Evolutionary conservation across 1,140 invertebrate genomes (phyloP).

Genomic region (Drosophila truncata): DNA sequence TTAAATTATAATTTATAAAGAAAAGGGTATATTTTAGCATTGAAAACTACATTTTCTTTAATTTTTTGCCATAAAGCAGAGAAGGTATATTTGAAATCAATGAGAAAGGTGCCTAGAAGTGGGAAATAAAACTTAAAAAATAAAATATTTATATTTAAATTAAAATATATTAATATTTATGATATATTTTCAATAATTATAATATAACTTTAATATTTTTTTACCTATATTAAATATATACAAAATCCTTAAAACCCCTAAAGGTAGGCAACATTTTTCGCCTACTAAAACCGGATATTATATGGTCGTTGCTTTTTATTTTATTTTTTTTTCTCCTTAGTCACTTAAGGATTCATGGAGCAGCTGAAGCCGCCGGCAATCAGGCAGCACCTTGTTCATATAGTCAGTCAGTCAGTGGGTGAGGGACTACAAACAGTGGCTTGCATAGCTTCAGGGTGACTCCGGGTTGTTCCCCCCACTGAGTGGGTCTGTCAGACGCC

Average conservation of each 20-base stretch:
- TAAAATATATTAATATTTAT: too few relatives aligned
- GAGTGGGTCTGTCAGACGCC: constrained; percentile 47
- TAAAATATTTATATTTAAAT: too few relatives aligned
- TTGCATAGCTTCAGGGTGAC: background rate
- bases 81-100: background rate
- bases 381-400: constrained; percentile 59
- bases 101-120: too few relatives aligned
- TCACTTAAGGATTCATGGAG: constrained; percentile 73
- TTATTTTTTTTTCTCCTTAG: constrained; percentile 19
- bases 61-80: background rate
- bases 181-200: too few relatives aligned
- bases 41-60: background rate
- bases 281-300: background rate
- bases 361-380: constrained; percentile 47
- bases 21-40: background rate
- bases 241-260: too few relatives aligned
- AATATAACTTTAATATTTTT: too few relatives aligned
- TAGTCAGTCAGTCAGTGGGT: constrained; percentile 49
- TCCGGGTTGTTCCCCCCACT: background rate
- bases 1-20: fast-evolving
- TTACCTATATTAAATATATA: too few relatives aligned
- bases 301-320: background rate
- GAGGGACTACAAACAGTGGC: background rate
- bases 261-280: background rate
- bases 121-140: background rate